Conservation (phyloP, 2,888 invertebrate genomes). For the Oscheius sp. region DNA sequence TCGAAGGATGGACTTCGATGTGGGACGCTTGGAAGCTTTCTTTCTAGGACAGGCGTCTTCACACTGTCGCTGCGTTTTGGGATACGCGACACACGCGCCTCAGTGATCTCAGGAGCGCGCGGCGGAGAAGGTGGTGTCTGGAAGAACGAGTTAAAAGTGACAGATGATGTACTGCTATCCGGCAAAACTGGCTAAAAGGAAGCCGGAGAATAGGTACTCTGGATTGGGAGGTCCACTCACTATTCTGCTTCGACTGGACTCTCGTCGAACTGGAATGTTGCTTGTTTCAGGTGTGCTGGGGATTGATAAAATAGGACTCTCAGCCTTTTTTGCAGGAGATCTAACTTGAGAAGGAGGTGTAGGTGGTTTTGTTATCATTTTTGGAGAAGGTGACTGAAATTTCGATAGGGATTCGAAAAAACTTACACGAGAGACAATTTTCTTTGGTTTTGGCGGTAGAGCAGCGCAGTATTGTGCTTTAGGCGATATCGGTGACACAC, state of each 20-base stretch:
- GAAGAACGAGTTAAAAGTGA: slow-evolving; percentile 17
- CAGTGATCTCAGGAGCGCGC: slow-evolving; percentile 52
- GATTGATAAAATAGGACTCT: slow-evolving; percentile 23
- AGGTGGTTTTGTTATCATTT: slow-evolving; percentile 19
- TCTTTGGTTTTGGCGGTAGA: slow-evolving; percentile 45
- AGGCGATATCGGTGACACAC: slow-evolving; percentile 31
- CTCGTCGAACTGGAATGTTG: slow-evolving; percentile 44
- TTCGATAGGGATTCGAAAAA: background rate
- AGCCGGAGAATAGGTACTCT: too few relatives aligned
- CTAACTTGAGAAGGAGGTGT: slow-evolving; percentile 12
- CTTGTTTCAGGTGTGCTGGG: slow-evolving; percentile 44
- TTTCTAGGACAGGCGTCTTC: slow-evolving; percentile 51
- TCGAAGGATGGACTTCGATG: slow-evolving; percentile 26
- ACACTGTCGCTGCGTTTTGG: slow-evolving; percentile 53
- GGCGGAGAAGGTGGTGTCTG: slow-evolving; percentile 36
- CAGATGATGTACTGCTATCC: slow-evolving; percentile 26
- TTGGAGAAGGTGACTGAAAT: slow-evolving; percentile 29
- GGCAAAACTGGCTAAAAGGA: slow-evolving; percentile 17
- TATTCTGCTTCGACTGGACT: slow-evolving; percentile 35
- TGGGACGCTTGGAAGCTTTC: slow-evolving; percentile 50
- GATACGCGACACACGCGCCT: slow-evolving; percentile 52
- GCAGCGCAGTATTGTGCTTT: slow-evolving; percentile 44
- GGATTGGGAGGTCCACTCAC: background rate
- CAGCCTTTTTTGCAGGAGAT: background rate
- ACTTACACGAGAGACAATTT: slow-evolving; percentile 43